Percentiles rank a stretch among this genome's conserved stretches.
phyloP scores from a whole-genome alignment of 2,113 vertebrate genomes.

The Bungarus multicinctus region DNA sequence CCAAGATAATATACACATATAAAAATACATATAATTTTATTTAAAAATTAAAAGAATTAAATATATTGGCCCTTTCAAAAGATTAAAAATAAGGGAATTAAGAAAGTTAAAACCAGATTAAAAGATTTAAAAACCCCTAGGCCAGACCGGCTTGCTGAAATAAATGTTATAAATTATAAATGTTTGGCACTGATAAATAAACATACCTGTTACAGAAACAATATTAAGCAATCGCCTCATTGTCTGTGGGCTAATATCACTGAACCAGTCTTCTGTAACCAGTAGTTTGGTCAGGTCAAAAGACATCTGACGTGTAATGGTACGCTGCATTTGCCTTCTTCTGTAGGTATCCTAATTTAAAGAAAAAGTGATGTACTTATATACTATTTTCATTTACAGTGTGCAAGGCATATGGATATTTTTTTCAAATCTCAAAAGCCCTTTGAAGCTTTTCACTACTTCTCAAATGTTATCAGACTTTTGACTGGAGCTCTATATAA shows the following conservation, averaged over 20 bases:
- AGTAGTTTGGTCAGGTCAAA: slow-evolving; percentile 96
- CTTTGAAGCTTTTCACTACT: neutral
- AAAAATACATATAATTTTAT: too few relatives aligned
- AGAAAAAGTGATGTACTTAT: neutral
- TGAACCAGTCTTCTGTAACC: slow-evolving; percentile 98
- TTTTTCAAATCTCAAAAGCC: neutral
- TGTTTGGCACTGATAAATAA: neutral
- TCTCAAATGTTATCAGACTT: neutral
- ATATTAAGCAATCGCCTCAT: slow-evolving; percentile 97
- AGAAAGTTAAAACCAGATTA: too few relatives aligned
- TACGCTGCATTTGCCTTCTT: slow-evolving; percentile 91
- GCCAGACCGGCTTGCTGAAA: too few relatives aligned
- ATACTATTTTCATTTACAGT: neutral
- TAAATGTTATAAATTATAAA: too few relatives aligned
- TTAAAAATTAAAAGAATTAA: too few relatives aligned
- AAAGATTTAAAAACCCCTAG: too few relatives aligned
- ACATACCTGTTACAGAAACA: slow-evolving; percentile 92
- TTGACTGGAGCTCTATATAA: neutral
- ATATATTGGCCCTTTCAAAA: too few relatives aligned
- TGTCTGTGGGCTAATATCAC: slow-evolving; percentile 97
- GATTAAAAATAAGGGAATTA: too few relatives aligned
- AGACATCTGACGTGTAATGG: slow-evolving; percentile 95
- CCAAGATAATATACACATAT: too few relatives aligned
- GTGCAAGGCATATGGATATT: neutral
- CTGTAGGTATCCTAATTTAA: slow-evolving; percentile 87